Conservation (phyloP, 2,113 vertebrate genomes). For the Stegostoma tigrinum region DNA sequence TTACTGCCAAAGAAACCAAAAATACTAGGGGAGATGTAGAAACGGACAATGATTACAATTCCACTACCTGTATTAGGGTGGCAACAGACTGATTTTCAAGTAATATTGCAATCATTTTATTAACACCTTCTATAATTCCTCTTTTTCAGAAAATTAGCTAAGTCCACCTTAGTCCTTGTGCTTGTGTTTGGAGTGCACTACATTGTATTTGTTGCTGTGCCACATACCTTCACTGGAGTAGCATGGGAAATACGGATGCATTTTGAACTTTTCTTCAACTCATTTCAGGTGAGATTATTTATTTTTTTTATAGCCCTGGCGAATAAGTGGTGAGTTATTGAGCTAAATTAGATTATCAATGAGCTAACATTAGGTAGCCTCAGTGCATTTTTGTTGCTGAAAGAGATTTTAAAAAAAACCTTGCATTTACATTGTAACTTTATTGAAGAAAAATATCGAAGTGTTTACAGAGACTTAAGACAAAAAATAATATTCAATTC, state of each 20-base stretch:
- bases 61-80: background rate
- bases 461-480: background rate
- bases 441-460: background rate
- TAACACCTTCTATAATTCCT: background rate
- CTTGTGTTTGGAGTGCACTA: constrained; percentile 83
- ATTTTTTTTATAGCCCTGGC: background rate
- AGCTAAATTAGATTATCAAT: background rate
- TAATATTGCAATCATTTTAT: background rate
- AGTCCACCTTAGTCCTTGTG: constrained; percentile 76
- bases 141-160: constrained; percentile 72
- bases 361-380: background rate
- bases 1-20: background rate
- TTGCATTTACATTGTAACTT: background rate
- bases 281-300: constrained; percentile 68
- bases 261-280: constrained; percentile 85
- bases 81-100: background rate
- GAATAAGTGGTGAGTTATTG: background rate
- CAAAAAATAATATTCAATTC: background rate
- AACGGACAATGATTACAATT: background rate
- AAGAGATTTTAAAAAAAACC: background rate
- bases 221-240: constrained; percentile 63
- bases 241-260: constrained; percentile 85
- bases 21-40: background rate
- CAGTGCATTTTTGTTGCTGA: background rate
- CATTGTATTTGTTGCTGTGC: constrained; percentile 76